Evolutionary conservation across 2,888 invertebrate genomes (phyloP).

Genomic region (Sarcophaga variegata): DNA sequence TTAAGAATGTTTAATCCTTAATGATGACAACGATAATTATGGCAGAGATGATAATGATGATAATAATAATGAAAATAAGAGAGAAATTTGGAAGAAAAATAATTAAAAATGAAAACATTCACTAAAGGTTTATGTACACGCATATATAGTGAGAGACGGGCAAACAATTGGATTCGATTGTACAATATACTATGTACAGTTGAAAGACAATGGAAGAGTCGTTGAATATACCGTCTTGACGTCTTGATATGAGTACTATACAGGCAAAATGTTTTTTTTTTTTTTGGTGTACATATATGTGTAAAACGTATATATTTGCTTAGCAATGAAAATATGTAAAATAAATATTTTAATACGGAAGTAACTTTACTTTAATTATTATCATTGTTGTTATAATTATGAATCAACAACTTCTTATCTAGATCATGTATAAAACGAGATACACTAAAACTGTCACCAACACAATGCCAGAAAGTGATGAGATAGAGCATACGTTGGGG

Average conservation of each 20-base stretch:
- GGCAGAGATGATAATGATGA: not conserved
- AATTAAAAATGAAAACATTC: slow-evolving; percentile 5
- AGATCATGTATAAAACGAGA: not conserved
- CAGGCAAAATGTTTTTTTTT: too few species aligned
- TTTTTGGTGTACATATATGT: too few species aligned
- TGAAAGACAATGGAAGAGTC: too few species aligned
- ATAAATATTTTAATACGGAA: slow-evolving; percentile 49
- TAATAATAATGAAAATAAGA: not conserved
- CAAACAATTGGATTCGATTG: too few species aligned
- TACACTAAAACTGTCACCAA: not conserved
- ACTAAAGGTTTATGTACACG: not conserved
- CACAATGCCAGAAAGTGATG: not conserved
- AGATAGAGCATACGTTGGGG: not conserved
- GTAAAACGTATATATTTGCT: not conserved
- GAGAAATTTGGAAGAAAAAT: not conserved
- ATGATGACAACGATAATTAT: slow-evolving; percentile 6
- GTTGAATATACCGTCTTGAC: too few species aligned
- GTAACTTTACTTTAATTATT: slow-evolving; percentile 6
- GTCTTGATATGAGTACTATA: too few species aligned
- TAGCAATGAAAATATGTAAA: slow-evolving; percentile 21
- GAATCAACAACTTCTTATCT: slow-evolving; percentile 1
- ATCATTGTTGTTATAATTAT: not conserved
- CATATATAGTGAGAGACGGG: not conserved
- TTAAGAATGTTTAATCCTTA: slow-evolving; percentile 27
- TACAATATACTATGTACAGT: too few species aligned